These are phyloP conservation scores for Amphiduros pacificus DNA, from an alignment of 2,888 invertebrate genomes.

Conservation along the genomic window DNA sequence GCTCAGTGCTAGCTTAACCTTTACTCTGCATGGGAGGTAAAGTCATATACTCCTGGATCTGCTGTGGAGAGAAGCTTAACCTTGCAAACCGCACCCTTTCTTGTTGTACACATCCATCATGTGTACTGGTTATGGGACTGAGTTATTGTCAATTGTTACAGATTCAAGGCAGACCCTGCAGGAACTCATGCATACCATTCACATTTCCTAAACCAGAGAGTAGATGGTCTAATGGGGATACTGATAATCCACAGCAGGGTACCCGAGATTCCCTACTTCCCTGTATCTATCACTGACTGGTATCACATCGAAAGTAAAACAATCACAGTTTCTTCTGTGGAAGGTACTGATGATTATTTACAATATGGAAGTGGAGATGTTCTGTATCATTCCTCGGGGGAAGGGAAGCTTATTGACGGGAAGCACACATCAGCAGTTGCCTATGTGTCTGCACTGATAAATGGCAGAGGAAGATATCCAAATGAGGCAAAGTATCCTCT, in stretches of 20 bases:
- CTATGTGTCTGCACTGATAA: slow-evolving; percentile 16
- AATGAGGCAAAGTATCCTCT: slow-evolving; percentile 12
- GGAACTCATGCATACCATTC: slow-evolving; percentile 24
- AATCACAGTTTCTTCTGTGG: neutral
- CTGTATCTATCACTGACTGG: slow-evolving; percentile 20
- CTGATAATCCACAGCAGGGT: slow-evolving; percentile 19
- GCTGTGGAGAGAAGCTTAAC: too few species aligned
- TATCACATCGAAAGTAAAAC: slow-evolving; percentile 12
- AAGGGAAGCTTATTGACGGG: too few species aligned
- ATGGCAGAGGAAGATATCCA: slow-evolving; percentile 21
- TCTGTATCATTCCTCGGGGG: neutral
- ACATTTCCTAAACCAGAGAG: slow-evolving; percentile 4
- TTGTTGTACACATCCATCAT: too few species aligned
- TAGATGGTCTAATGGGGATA: slow-evolving; percentile 24
- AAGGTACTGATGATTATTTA: neutral
- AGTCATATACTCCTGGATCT: too few species aligned
- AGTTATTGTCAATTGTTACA: too few species aligned
- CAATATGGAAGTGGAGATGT: neutral
- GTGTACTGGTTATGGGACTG: too few species aligned
- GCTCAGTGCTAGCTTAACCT: too few species aligned
- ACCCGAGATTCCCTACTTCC: neutral
- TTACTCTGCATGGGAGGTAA: too few species aligned
- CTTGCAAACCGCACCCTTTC: too few species aligned
- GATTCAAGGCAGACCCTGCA: slow-evolving; percentile 10
- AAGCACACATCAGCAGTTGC: neutral